Evolutionary conservation across 2,113 vertebrate species (phyloP), one percentile per base, ranked within the genome.

Genomic region (Mandrillus leucophaeus): DNA sequence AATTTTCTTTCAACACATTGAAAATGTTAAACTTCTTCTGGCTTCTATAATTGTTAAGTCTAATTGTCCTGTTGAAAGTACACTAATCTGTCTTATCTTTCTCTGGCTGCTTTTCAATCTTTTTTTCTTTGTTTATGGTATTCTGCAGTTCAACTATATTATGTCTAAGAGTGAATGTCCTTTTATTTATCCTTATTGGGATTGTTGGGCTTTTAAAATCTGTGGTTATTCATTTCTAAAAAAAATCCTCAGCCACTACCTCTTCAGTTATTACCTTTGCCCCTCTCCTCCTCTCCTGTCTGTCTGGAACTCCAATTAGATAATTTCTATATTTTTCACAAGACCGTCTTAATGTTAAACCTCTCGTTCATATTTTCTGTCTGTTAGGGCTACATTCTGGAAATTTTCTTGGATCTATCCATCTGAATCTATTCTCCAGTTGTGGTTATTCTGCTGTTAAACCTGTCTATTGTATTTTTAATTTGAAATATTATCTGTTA

Each of bases 361-460:
- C 27, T 79, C 45, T 82, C 12, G 73, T 96, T 89, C 48, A 79
- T 55, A 72, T 91, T 96, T 97, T 94, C 45, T 17, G 43, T 91
- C 48, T 95, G 84, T 91, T 96, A 78, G 45, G 66, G 48, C 64
- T 83, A 87, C 32, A 75, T 75, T 92, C 88, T 92, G 18, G 64
- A 79, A 88, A 68, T 59, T 20, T 52, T 87, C 61, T 89, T 72
- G 32, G 22, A 48, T 52, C 81, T 83, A 32, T 81, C 18, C 79
- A 96, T 96, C 52, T 25, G 93, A 90, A 90, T 43, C 30, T n/a
- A n/a, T 87, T 86, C 30, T 92, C 83, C 40, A 92, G n/a, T 59
- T 95, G 10, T 88, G 32, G 48, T 88, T 90, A 88, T 85, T 86
- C 64, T 91, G 57, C n/a, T 91, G 13, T 87, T 86, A 90, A 92